Evolutionary conservation across 2,888 invertebrate genomes (phyloP), one percentile per base, ranked within the genome.

Genomic region (Cheilosia impressa): DNA sequence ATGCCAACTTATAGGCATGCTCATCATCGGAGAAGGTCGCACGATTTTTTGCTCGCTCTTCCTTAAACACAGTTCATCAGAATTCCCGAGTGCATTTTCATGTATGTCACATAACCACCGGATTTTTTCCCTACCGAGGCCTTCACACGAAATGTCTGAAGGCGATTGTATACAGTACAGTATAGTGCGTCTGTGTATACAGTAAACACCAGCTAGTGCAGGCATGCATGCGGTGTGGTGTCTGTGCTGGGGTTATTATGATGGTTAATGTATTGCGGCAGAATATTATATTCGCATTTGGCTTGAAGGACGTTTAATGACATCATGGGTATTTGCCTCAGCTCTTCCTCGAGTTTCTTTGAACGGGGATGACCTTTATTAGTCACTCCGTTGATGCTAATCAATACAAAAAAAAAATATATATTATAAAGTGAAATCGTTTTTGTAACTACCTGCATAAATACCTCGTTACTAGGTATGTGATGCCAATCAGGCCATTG

Each of bases 271-370:
- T 24, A 60, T 41, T 19, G 19, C 34, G 45, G 19, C 13, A 45
- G 43, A 62, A 63, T 50, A 19, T 45, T 17, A 24, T 45, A 27
- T 45, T 27, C 17, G 13, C 47, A 47, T 24, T 15, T 19, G 31
- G 31, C 43, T 24, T 58, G 58, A 69, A 69, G 69, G 58, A 69
- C 69, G 69, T 69, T 69, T 58, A 69, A 58, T 58, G 58, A 69
- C 69, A 69, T 57, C 34, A 57, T 31, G 45, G 7, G 34, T n/a
- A n/a, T 53, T 55, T 43, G 17, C 22, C 15, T 24, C 34, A 19
- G 17, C 47, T 47, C 19, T 31, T 45, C 57, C 13, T 57, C 55
- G 43, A 27, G 38, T 17, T 27, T 41, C n/a, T 45, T 45, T 45
- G 52, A 13, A n/a, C 34, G 60, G 9, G 45, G 34, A 22, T 34